Evolutionary conservation across 2,113 vertebrate species (phyloP), one percentile per base, ranked within the genome.

Genomic region (Alligator mississippiensis): DNA sequence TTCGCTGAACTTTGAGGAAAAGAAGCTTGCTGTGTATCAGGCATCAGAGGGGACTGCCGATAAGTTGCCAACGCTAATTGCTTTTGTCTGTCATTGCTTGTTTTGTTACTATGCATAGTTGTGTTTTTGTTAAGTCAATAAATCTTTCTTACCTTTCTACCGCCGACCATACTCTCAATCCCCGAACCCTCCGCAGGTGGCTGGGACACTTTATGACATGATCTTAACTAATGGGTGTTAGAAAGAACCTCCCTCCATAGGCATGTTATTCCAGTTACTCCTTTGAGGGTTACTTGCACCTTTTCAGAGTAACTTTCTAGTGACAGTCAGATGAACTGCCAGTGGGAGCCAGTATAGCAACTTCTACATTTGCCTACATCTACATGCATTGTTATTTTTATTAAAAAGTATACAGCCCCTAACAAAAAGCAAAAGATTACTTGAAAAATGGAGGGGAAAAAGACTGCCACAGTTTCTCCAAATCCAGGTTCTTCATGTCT

Each of bases 401-500:
- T 62, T 62, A 24, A 62, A 8, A 24, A 10, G 6, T 22, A 79
- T 8, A 16, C 38, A 68, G 61, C 7, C 24, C 24, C 19, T 70
- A 76, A 6, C 21, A 63, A 79, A 70, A n/a, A 72, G 27, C 0
- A 0, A 58, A 62, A 60, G 22, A 15, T 3, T 47, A 17, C 0
- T 2, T 30, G 4, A 30, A 28, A 63, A 2, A 38, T n/a, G 80
- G 19, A 61, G 54, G 16, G 11, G n/a, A 61, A 68, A 82, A 24
- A 5, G 6, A 85, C n/a, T 1, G 59, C 7, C 30, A 62, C 0
- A 0, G 9, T 27, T 55, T 30, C 55, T 88, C 25, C 54, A n/a
- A 78, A 62, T 12, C 7, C 3, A 76, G 30, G 11, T 89, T 80
- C 60, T 61, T 18, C 34, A 54, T 2, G 3, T 61, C 21, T 72